Base-by-base conservation (phyloP, 1,140 invertebrate genomes). In the Hycleus phaleratus region DNA sequence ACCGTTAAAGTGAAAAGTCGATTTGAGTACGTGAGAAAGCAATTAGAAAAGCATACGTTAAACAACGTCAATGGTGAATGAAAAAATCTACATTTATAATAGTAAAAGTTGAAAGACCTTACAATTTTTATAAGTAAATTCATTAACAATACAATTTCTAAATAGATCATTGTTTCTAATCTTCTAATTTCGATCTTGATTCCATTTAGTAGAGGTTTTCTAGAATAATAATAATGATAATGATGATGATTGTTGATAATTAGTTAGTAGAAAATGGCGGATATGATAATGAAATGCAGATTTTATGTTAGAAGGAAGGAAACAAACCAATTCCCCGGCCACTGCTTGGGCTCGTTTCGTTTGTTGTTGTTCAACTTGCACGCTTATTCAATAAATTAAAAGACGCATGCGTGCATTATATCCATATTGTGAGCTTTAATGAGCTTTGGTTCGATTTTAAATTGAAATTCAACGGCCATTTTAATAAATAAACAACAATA, bases 241-340 rank as follows among this genome's bases (percentile, higher is more conserved):
- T 32, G 32, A 32, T 32, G 32, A 56, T 56, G 54, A 56, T 56
- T 26, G 47, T 48, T 56, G 24, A 38, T 32, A 32, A 32, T 32
- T 32, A 32, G 32, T 32, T 32, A 50, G 47, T 39, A 42, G 56
- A 60, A 60, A 56, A 60, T 60, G 59, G 59, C 54, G 59, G 53
- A 52, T 58, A 65, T 32, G 32, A 32, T 32, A 32, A 62, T 60
- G 32, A 57, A 62, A 65, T 65, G 58, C 63, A 60, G 52, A 65
- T 65, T 65, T 62, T 60, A 62, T 65, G 55, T 58, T 48, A 40
- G 55, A 58, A 32, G 59, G 62, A 62, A 65, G 61, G 63, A 62
- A 65, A 54, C 54, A 53, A 60, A 60, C 53, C 60, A 62, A 59
- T 62, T 64, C 60, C 60, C 60, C 61, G 62, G 62, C 62, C 59